Evolutionary conservation across 2,888 invertebrate genomes (phyloP).

Genomic region (Pedicia rivosa): DNA sequence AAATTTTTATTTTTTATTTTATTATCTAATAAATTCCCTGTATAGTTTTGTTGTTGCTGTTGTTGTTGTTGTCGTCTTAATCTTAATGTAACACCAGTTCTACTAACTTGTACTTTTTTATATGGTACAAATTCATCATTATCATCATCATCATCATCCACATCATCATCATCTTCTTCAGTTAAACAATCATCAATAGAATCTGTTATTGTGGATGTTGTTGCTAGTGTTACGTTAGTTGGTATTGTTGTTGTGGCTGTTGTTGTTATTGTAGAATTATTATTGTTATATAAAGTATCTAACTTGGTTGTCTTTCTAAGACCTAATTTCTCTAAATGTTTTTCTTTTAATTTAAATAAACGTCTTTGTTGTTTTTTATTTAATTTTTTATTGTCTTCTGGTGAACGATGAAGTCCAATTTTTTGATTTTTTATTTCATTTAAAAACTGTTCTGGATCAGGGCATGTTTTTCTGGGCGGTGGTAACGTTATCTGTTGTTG

Average conservation of each 20-base stretch:
- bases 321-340: constrained; percentile 40
- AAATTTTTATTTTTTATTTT: no score
- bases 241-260: no score
- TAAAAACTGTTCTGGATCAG: constrained; percentile 24
- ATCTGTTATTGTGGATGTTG: no score
- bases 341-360: constrained; percentile 38
- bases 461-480: constrained; percentile 18
- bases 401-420: constrained; percentile 24
- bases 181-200: no score
- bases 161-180: constrained; percentile 22
- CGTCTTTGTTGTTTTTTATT: constrained; percentile 30
- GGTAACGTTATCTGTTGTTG: constrained; percentile 18
- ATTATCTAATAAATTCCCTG: no score
- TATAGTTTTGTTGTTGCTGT: no score
- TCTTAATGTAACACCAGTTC: constrained; percentile 26
- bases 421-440: constrained; percentile 26
- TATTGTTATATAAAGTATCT: no score
- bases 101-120: constrained; percentile 21
- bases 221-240: no score
- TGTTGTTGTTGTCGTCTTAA: no score
- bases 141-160: constrained; percentile 24
- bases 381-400: constrained; percentile 27
- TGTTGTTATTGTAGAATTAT: no score
- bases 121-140: constrained; percentile 29
- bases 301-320: constrained; percentile 18